Evolutionary conservation across 2,888 invertebrate genomes (phyloP).

Genomic region (Clitarchus hookeri): DNA sequence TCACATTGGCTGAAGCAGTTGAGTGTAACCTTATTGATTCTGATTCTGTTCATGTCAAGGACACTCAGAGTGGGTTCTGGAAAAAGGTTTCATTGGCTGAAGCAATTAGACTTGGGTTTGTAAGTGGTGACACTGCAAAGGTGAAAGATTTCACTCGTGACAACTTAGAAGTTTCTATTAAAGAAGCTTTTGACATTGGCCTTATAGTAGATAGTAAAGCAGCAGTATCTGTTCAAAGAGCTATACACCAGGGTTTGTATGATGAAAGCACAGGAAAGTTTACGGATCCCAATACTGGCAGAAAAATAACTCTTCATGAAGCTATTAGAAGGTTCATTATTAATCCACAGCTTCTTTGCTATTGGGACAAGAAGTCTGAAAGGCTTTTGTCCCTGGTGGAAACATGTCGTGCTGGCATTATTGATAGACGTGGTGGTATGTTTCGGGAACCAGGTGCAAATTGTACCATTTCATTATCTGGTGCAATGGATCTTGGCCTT

Average conservation of each 20-base stretch:
- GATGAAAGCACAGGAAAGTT: constrained; percentile 81
- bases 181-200: constrained; percentile 78
- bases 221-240: constrained; percentile 80
- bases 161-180: constrained; percentile 70
- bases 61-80: constrained; percentile 74
- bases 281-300: constrained; percentile 76
- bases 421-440: constrained; percentile 78
- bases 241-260: constrained; percentile 84
- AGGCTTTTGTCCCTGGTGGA: constrained; percentile 75
- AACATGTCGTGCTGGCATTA: constrained; percentile 77
- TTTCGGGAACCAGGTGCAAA: constrained; percentile 75
- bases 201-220: constrained; percentile 80
- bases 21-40: constrained; percentile 80
- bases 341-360: constrained; percentile 79
- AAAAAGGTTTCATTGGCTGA: constrained; percentile 78
- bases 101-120: constrained; percentile 74
- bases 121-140: constrained; percentile 63
- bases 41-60: constrained; percentile 80
- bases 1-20: constrained; percentile 83
- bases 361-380: constrained; percentile 76
- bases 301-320: constrained; percentile 81
- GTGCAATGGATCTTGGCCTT: constrained; percentile 76
- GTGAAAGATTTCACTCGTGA: constrained; percentile 69
- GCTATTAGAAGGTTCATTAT: constrained; percentile 80
- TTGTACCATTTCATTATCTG: constrained; percentile 67